Percentiles rank a stretch among this genome's conserved stretches.
These are phyloP conservation scores for Sternotherus odoratus DNA, from an alignment of 2,797 vertebrate genomes.

Conservation along the genomic window DNA sequence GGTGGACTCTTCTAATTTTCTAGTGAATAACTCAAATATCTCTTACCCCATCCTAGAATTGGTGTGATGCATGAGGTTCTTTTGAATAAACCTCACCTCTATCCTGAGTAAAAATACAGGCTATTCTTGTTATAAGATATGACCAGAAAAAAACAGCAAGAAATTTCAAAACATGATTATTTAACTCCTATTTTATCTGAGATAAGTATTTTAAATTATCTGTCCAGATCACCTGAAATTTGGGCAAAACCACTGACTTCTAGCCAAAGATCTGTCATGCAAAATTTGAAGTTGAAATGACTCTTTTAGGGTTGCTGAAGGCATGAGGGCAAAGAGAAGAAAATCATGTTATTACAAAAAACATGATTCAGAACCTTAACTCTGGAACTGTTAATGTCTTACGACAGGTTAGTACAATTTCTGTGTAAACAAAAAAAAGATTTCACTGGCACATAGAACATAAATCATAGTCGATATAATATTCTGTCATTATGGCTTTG, in stretches of 20 bases:
- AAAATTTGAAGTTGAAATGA: conserved; percentile 57
- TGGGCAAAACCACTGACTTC: conserved; percentile 47
- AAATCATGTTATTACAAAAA: conserved; percentile 53
- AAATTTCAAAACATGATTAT: not conserved
- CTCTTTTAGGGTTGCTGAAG: conserved; percentile 47
- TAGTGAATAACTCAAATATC: not conserved
- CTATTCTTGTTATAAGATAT: conserved; percentile 51
- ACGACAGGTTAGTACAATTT: conserved; percentile 11
- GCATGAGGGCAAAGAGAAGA: conserved; percentile 40
- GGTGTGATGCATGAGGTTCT: conserved; percentile 7
- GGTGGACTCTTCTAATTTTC: not conserved
- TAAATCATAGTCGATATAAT: not conserved
- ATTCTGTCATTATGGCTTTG: not conserved
- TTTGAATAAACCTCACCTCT: conserved; percentile 43
- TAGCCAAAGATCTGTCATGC: conserved; percentile 49
- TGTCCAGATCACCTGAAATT: conserved; percentile 53
- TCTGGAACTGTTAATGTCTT: conserved; percentile 12
- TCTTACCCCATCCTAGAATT: not conserved
- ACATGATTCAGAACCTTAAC: conserved; percentile 34
- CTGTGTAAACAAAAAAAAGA: conserved; percentile 41
- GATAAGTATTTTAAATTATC: conserved; percentile 54
- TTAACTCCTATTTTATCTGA: not conserved
- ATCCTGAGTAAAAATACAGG: conserved; percentile 48
- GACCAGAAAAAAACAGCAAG: not conserved
- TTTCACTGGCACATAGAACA: conserved; percentile 5